Evolutionary conservation across 2,888 invertebrate species (phyloP), one percentile per base, ranked within the genome.

Genomic region (Cataglyphis cursor): DNA sequence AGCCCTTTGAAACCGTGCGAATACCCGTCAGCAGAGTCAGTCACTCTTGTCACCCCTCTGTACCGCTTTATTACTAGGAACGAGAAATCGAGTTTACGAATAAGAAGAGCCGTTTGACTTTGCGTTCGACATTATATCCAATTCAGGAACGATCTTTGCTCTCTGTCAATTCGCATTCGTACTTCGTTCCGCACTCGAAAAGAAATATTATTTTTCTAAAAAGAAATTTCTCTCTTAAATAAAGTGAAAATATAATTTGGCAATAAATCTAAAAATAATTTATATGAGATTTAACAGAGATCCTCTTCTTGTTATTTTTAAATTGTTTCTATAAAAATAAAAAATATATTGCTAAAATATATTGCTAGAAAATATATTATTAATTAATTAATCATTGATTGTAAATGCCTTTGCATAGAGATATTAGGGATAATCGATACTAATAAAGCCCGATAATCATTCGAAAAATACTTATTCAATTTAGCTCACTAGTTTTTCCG

Each of bases 11-110:
- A 59, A 80, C 18, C 24, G 44, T 31, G 78, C 59, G 59, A 70
- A 70, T 44, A 35, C 57, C 28, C 44, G 59, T 78, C 57, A 66
- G 24, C 54, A 38, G 76, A 12, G 78, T 41, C 57, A 57, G 66
- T 57, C 59, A 68, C 70, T 59, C 68, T 80, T 80, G 59, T 70
- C 68, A 24, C 44, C 35, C 18, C 35, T 80, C 59, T 70, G 44
- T 68, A 44, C 35, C 59, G 44, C 70, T 70, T 80, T 80, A 80
- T 80, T 59, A 80, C 31, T 24, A 68, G 44, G 59, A 68, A 78
- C 78, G 78, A 68, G 18, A 59, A 80, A 80, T 80, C 35, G 78
- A 59, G 70, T 80, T 80, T 80, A 15, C 59, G 68, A 80, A 70
- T 70, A 80, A 80, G 78, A 12, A 68, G 78, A 65, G 78, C 31